Conservation (phyloP, 53 echinoderm and acorn worm species). For the Antedon mediterranea region DNA sequence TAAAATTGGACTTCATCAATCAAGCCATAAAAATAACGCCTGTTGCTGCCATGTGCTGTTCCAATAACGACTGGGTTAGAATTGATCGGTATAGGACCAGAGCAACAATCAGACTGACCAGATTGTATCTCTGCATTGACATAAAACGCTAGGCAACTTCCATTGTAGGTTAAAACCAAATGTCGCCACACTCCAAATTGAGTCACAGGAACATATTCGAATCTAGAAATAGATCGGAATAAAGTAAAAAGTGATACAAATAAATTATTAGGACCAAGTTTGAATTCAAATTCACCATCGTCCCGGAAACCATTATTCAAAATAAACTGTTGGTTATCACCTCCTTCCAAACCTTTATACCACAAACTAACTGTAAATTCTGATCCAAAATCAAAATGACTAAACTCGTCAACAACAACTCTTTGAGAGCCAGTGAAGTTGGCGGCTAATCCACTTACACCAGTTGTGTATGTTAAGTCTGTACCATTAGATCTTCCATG, state of each 20-base stretch:
- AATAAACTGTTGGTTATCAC: background rate
- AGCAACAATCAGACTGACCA: background rate
- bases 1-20: background rate
- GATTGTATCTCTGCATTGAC: background rate
- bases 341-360: background rate
- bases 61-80: background rate
- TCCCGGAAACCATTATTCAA: background rate
- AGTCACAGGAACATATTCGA: too few relatives aligned
- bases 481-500: background rate
- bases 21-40: background rate
- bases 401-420: background rate
- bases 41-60: background rate
- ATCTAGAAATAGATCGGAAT: too few relatives aligned
- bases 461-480: background rate
- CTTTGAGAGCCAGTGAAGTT: background rate
- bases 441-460: background rate
- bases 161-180: background rate
- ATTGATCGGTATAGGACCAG: background rate
- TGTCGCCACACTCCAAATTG: background rate
- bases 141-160: background rate
- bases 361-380: background rate
- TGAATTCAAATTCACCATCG: background rate
- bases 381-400: background rate
- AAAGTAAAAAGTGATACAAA: too few relatives aligned
- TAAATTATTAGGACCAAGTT: too few relatives aligned